Base-by-base conservation (phyloP, 2,113 vertebrate species). In the Daboia siamensis region DNA sequence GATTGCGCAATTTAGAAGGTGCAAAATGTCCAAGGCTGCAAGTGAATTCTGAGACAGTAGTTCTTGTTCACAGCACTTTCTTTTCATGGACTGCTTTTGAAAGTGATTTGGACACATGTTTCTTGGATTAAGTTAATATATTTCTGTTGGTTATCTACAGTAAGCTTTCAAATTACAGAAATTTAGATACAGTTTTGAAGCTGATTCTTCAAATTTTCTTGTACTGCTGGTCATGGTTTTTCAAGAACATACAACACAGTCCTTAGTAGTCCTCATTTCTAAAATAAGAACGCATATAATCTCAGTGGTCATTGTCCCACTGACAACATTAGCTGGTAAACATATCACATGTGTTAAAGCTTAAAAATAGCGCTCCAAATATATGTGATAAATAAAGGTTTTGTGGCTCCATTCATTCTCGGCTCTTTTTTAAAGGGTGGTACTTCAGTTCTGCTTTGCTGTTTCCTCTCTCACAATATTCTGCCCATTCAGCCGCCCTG, bases 401-500 rank as follows among this genome's bases (percentile, higher is more conserved):
- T 54, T 56, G 44, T 85, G 55, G 64, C 55, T 74, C 55, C 91
- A 89, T 59, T 26, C 52, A 84, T 59, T 59, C 6, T 85, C 46
- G 56, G 51, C 2, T 17, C 59, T 74, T 29, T 88, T 86, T 90
- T 0, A 90, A 64, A 44, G 74, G 74, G 80, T 90, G 88, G 80
- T 86, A 29, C 90, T 48, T 86, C 20, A 54, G 21, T 64, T 86
- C 74, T 61, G 88, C 74, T 23, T 54, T 88, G 80, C 92, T 84
- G 61, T 90, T 90, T 93, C 88, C 92, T 93, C 24, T 61, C 80
- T 48, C 74, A 23, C 39, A n/a, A 86, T 15, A 90, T 7, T 90
- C 92, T 93, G 92, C 92, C 92, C 88, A 93, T 84, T 54, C 88
- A 93, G 56, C 88, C 92, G 33, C n/a, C n/a, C 55, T 17, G 46